Conservation (phyloP, 2,113 vertebrate genomes). For the Ctenomys sociabilis region DNA sequence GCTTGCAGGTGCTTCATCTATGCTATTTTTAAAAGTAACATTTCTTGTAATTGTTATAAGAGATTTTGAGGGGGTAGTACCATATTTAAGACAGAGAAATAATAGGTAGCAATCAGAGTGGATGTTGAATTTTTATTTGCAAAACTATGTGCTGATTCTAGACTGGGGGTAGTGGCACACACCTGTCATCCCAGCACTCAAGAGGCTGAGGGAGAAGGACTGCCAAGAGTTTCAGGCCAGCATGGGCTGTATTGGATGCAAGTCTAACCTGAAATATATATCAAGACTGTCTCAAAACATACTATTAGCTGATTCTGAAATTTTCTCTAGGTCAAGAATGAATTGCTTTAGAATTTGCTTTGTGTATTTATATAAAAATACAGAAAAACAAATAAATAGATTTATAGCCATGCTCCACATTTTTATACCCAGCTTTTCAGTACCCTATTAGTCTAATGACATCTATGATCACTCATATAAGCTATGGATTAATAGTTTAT, state of each 20-base stretch:
- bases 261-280: not conserved
- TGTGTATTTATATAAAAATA: conserved; percentile 32
- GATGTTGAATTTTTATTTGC: not conserved
- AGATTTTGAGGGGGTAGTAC: not conserved
- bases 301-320: not conserved
- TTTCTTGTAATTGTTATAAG: not conserved
- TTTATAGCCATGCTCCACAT: not conserved
- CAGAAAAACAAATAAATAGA: not conserved
- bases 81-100: not conserved
- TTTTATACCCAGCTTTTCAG: not conserved
- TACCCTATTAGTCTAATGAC: not conserved
- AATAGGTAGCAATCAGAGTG: not conserved
- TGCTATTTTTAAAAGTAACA: not conserved
- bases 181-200: not conserved
- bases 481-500: not conserved
- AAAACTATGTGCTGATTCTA: not conserved
- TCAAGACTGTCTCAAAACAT: not conserved
- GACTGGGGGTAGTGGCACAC: not conserved
- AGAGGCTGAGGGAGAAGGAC: not conserved
- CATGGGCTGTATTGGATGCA: not conserved
- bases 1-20: no score
- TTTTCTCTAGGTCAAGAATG: not conserved
- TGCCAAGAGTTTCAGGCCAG: not conserved
- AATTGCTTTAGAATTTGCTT: not conserved
- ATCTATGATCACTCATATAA: not conserved